Evolutionary conservation across 2,888 invertebrate species (phyloP), one percentile per base, ranked within the genome.

Genomic region (Sialis fuliginosa): DNA sequence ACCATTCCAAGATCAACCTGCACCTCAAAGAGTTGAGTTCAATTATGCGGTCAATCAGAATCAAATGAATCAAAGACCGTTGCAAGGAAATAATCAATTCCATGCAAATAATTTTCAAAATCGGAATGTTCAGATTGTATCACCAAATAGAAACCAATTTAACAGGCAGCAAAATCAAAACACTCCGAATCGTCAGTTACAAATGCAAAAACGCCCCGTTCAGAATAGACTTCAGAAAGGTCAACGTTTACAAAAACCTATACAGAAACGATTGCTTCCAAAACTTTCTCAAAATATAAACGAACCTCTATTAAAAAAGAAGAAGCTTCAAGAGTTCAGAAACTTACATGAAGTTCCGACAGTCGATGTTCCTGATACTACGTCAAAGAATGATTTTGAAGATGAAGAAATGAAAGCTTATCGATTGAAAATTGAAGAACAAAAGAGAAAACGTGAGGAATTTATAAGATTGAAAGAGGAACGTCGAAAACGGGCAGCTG

Each of bases 371-470:
- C 52, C 53, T 7, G 52, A 54, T 37, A 53, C 53, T 6, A 53
- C 52, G 9, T 44, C 37, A 7, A 34, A 13, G 9, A 33, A 33
- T 9, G 44, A 34, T 9, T 34, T 22, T 31, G 50, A 63, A 59
- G 70, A 70, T 53, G 70, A 69, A 53, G 68, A 69, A 52, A 70
- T 68, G 12, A 62, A 62, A 48, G 62, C 59, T 40, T 70, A 69
- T 54, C 61, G 68, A 45, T 53, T 61, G 48, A 62, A 67, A 59
- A 69, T 70, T 22, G 69, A 69, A 54, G 67, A 69, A 48, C 70
- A 70, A 54, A 68, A 69, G 51, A 61, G 61, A 47, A 51, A 65
- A 52, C 63, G 70, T 6, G 68, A 68, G 52, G 62, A 62, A 54
- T 60, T 69, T 9, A 55, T 69, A 51, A 60, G 62, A 39, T 64